Evolutionary conservation across 2,113 vertebrate genomes (phyloP).

Genomic region (Caracal caracal): DNA sequence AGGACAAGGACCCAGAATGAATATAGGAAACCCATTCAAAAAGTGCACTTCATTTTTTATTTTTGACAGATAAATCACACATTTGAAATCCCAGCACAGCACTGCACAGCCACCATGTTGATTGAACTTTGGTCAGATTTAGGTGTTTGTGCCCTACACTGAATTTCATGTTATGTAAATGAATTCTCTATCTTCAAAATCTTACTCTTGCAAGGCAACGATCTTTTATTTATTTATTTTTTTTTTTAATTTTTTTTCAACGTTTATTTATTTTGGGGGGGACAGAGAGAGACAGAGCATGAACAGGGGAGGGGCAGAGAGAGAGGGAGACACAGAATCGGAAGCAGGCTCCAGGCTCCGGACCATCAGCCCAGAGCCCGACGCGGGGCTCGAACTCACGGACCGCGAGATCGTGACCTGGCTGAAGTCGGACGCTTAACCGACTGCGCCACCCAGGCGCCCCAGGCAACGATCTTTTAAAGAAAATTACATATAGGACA

Average conservation of each 20-base stretch:
- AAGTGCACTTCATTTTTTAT: background rate
- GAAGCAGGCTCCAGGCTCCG: too few relatives aligned
- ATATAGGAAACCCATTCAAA: background rate
- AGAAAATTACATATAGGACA: background rate
- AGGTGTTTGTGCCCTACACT: background rate
- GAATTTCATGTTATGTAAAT: background rate
- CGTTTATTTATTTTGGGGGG: too few relatives aligned
- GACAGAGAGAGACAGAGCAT: too few relatives aligned
- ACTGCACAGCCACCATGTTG: background rate
- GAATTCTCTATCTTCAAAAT: background rate
- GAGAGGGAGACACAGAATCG: too few relatives aligned
- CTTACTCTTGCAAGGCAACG: background rate
- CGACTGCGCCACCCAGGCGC: too few relatives aligned
- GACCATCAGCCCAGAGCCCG: too few relatives aligned
- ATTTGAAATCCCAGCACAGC: background rate
- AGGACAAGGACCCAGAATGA: background rate
- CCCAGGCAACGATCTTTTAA: background rate
- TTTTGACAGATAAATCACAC: background rate
- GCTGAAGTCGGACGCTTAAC: too few relatives aligned
- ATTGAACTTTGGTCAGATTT: background rate
- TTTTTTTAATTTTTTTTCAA: too few relatives aligned
- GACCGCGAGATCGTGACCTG: too few relatives aligned
- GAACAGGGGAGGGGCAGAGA: too few relatives aligned
- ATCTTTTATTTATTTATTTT: too few relatives aligned
- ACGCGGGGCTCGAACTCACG: too few relatives aligned